These are phyloP conservation scores for Salpingus planirostris DNA, from an alignment of 2,888 invertebrate genomes.

Conservation along the genomic window DNA sequence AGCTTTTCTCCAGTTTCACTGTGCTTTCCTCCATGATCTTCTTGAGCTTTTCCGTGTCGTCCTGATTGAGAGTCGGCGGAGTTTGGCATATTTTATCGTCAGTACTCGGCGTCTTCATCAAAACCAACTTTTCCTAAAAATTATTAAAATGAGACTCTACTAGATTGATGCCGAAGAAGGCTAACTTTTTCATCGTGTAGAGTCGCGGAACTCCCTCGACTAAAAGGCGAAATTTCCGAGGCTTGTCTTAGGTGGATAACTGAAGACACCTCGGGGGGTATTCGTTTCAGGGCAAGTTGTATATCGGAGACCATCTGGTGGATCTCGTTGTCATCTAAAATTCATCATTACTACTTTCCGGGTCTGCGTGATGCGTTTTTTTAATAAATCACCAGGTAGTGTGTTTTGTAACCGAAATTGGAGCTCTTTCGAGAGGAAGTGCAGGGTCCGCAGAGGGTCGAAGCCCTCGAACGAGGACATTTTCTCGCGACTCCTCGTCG, in stretches of 20 bases:
- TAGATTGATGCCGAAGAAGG: too few relatives aligned
- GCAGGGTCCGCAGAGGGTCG: slow-evolving; percentile 38
- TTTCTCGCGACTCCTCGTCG: slow-evolving; percentile 24
- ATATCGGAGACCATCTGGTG: slow-evolving; percentile 36
- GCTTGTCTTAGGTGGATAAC: slow-evolving; percentile 25
- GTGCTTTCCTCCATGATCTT: slow-evolving; percentile 36
- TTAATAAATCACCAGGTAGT: slow-evolving; percentile 28
- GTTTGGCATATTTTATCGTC: slow-evolving; percentile 27
- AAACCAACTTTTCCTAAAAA: slow-evolving; percentile 17
- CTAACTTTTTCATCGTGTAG: too few relatives aligned
- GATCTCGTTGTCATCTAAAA: slow-evolving; percentile 30
- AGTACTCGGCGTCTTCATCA: slow-evolving; percentile 5
- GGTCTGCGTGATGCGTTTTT: too few relatives aligned
- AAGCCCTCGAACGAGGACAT: slow-evolving; percentile 33
- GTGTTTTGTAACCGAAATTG: slow-evolving; percentile 28
- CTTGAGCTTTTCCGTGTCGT: slow-evolving; percentile 32
- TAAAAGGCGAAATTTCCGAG: too few relatives aligned
- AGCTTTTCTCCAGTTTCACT: slow-evolving; percentile 34
- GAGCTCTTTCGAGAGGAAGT: slow-evolving; percentile 38
- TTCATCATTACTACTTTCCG: not conserved
- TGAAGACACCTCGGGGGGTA: slow-evolving; percentile 37
- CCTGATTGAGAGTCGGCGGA: slow-evolving; percentile 22
- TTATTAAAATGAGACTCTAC: not conserved
- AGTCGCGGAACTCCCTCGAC: too few relatives aligned
- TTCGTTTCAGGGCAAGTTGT: slow-evolving; percentile 34